Evolutionary conservation across 1,140 invertebrate species (phyloP), one percentile per base, ranked within the genome.

Genomic region (Aculops lycopersici): DNA sequence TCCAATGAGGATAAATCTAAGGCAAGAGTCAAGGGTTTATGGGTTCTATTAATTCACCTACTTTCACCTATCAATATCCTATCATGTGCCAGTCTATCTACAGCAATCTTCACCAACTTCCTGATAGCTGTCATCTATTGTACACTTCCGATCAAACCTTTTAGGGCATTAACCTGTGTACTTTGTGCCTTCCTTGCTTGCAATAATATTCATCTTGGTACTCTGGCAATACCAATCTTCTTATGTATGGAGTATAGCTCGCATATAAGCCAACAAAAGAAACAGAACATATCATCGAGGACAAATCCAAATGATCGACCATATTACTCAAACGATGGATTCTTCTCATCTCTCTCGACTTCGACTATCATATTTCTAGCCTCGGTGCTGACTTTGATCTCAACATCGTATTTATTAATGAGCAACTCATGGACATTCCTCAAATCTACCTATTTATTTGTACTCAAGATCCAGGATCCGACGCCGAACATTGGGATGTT

Each of bases 401-500:
- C 58, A 2, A 41, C 50, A n/a, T 66, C 61, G 14, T 55, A 49
- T 41, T 35, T 41, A 15, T 35, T 65, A 3, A 53, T 65, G 50
- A 63, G 67, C n/a, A 15, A 20, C 21, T 66, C 64, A 37, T 74
- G 71, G 64, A 57, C 62, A 20, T 81, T 77, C 54, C 46, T 81
- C 8, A 58, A 69, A 47, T 67, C 73, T 40, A 78, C 73, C 5
- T 76, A 76, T 58, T 73, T 72, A 35, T 79, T 77, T 51, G 50
- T 49, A 40, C 43, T 78, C 40, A 67, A 66, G 37, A 79, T 90
- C 17, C 77, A 79, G 17, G 86, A 97, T 60, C 60, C 95, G 37
- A 74, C 79, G 47, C 90, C 90, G 17, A 97, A 95, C 53, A 78
- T 92, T 51, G 90, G 90, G 2, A 59, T 97, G 0, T 97, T 92